phyloP scores from a whole-genome alignment of 2,888 invertebrate genomes.

The Limnephilus rhombicus region DNA sequence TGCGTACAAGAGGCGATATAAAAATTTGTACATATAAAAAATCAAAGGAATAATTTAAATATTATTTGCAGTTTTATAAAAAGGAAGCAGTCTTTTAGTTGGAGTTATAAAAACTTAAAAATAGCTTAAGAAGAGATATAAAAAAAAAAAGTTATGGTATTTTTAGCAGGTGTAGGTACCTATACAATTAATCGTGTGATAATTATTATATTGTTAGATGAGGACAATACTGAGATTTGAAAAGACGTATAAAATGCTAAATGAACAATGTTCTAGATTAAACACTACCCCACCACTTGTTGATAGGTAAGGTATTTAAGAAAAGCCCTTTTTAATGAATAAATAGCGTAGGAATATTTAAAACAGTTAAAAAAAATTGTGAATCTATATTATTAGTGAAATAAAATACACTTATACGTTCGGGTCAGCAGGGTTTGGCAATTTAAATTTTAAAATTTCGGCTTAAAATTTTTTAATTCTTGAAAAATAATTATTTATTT shows the following conservation, averaged over 20 bases:
- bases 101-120: slow-evolving; percentile 42
- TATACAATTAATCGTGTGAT: background rate
- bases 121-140: slow-evolving; percentile 40
- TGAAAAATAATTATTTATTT: background rate
- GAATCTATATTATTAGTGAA: too few relatives aligned
- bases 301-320: too few relatives aligned
- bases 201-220: background rate
- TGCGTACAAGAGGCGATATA: background rate
- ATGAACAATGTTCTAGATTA: background rate
- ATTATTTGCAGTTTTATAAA: slow-evolving; percentile 9
- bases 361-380: too few relatives aligned
- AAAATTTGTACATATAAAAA: background rate
- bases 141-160: background rate
- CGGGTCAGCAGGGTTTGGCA: background rate
- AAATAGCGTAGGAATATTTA: too few relatives aligned
- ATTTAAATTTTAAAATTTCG: background rate
- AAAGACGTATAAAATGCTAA: background rate
- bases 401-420: too few relatives aligned
- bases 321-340: too few relatives aligned
- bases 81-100: slow-evolving; percentile 32
- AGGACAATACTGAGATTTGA: background rate
- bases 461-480: too few relatives aligned
- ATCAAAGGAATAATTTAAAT: background rate
- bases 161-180: background rate
- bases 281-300: too few relatives aligned